Base-by-base conservation (phyloP, 2,113 vertebrate species). In the Chloroceryle aenea region DNA sequence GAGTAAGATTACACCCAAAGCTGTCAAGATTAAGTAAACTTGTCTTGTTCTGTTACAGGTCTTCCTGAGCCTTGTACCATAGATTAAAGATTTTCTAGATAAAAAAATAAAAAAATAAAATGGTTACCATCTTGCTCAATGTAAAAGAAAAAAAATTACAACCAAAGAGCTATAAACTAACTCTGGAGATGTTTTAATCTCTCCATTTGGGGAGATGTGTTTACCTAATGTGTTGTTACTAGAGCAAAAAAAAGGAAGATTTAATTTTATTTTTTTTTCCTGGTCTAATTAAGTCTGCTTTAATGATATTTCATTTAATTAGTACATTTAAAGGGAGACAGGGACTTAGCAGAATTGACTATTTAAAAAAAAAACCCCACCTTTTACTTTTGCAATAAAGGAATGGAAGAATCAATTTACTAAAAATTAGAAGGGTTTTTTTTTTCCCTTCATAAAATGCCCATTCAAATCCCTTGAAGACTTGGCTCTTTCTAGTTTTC, bases 1-100 rank as follows among this genome's bases (percentile, higher is more conserved):
- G 96, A 98, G 97, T 96, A 98, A 98, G 98, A 98, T 98, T 98
- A 98, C 98, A 98, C 98, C 98, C 98, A 98, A 97, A 98, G 97
- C 98, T 98, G 98, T 98, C 98, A 98, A 98, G 98, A 98, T 98
- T 98, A 98, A 98, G 98, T 98, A 98, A 98, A 98, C 98, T 98
- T 98, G 98, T 98, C 98, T 98, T 98, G 98, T 98, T 98, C 98
- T 97, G 97, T 98, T 98, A 97, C 97, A 98, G 98, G 98, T 98
- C 97, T 98, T 98, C 96, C 98, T 98, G 98, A 98, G 98, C 97
- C 97, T 97, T 98, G 97, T 98, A 98, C 97, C 97, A 98, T 17
- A 98, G 98, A 98, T 98, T 98, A 98, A 98, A 98, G 98, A 98
- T 98, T 96, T 97, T 97, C 96, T 91, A 90, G 92, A 93, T 97